Conservation (phyloP, 1,140 invertebrate genomes). For the Druon quercuslanigerum region DNA sequence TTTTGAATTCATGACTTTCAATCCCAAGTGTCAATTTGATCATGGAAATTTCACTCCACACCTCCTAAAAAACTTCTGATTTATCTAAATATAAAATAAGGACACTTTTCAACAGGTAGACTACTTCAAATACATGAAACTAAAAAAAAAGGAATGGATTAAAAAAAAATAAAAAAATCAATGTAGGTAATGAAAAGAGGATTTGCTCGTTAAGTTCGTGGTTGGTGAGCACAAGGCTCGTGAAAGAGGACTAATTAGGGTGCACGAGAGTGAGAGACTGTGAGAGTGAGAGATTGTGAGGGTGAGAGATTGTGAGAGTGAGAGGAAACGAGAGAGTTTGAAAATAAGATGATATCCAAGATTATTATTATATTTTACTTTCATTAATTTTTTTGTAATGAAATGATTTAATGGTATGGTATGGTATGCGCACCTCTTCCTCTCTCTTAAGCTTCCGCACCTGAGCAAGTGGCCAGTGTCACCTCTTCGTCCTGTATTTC, state of each 20-base stretch:
- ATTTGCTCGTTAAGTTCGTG: constrained; percentile 7
- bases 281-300: constrained; percentile 34
- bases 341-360: constrained; percentile 29
- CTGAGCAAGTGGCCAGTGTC: constrained; percentile 94
- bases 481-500: constrained; percentile 79
- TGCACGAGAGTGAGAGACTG: constrained; percentile 38
- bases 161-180: background rate
- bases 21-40: no score
- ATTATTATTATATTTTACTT: background rate
- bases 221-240: constrained; percentile 32
- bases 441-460: constrained; percentile 80
- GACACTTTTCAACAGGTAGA: background rate
- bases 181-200: constrained; percentile 2
- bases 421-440: constrained; percentile 76
- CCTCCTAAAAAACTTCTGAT: no score
- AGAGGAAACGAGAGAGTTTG: constrained; percentile 33
- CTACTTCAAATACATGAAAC: background rate
- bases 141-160: background rate
- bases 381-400: background rate
- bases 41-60: no score
- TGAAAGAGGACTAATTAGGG: constrained; percentile 39
- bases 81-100: no score
- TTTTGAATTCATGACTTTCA: no score
- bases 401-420: constrained; percentile 67
- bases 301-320: constrained; percentile 37